Evolutionary conservation across 2,797 vertebrate genomes (phyloP), one percentile per base, ranked within the genome.

Genomic region (Helostoma temminkii): DNA sequence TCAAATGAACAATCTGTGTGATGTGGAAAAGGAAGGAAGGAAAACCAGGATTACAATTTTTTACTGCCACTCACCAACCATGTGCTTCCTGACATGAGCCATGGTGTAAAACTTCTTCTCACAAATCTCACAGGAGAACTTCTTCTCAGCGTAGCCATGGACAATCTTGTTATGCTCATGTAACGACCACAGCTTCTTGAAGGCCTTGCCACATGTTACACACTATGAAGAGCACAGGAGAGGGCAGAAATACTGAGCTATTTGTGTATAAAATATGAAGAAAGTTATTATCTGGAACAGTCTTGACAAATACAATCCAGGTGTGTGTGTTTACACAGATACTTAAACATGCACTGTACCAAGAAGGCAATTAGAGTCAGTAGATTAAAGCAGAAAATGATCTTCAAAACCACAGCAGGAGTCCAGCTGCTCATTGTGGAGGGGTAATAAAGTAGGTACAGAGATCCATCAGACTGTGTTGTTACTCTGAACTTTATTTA

Each of bases 21-120:
- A 61, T 42, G 50, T 21, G 18, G 61, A 24, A 47, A 0, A 0
- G 56, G 48, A 71, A 58, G 26, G 18, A 53, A 67, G 61, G 21
- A 41, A 53, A 66, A 60, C 1, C 25, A 5, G 36, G 24, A 30
- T 5, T 15, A 32, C 12, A 22, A 24, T 66, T 47, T 37, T 53
- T 60, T 18, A 1, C 58, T 6, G 68, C 32, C 64, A 97, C 98
- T 97, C 88, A 99, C 98, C 98, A 30, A 99, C 97, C 96, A 99
- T 98, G 93, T 99, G 98, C 91, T 99, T 99, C 88, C 97, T 94
- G 85, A 99, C 98, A 0, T 99, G 98, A 3, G 98, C 98, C 97
- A 99, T 99, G 58, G 98, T 99, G 93, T 98, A 98, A 92, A 99
- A 99, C 89, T 98, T 99, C 94, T 99, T 99, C 87, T 99, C 98